These are phyloP conservation scores for Chironomus tentans DNA, from an alignment of 2,888 invertebrate species.

Conservation along the genomic window DNA sequence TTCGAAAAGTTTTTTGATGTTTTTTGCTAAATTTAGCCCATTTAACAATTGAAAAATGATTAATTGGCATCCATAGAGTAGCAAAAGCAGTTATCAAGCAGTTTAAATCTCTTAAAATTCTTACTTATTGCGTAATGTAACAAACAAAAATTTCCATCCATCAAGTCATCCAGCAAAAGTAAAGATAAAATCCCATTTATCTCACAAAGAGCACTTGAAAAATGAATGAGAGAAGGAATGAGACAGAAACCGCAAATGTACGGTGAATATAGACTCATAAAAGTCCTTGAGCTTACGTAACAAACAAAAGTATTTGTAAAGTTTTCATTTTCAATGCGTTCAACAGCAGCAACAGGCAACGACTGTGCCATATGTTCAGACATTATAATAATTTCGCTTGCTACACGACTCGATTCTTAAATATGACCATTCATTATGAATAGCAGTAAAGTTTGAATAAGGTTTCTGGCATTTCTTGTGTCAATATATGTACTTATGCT, in stretches of 20 bases:
- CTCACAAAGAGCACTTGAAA: no score
- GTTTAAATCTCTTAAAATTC: no score
- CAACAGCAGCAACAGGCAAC: neutral
- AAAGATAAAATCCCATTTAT: no score
- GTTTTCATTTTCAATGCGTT: neutral
- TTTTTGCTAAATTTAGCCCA: no score
- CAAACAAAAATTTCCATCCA: no score
- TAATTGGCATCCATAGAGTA: neutral
- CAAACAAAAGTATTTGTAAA: neutral
- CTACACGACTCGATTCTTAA: neutral
- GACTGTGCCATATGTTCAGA: neutral
- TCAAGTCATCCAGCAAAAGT: no score
- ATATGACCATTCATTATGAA: neutral
- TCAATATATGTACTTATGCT: neutral
- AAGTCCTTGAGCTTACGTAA: slow-evolving; percentile 8
- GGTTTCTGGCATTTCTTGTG: neutral
- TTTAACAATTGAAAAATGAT: no score
- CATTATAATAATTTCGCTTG: neutral
- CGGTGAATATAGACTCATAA: neutral
- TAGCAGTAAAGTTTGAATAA: neutral
- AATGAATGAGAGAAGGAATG: neutral
- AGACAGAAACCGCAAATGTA: neutral
- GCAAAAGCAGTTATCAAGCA: neutral
- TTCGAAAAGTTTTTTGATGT: no score
- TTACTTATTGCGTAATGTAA: no score